These are phyloP conservation scores for Protobothrops mucrosquamatus DNA, from an alignment of 2,113 vertebrate genomes.

Conservation along the genomic window DNA sequence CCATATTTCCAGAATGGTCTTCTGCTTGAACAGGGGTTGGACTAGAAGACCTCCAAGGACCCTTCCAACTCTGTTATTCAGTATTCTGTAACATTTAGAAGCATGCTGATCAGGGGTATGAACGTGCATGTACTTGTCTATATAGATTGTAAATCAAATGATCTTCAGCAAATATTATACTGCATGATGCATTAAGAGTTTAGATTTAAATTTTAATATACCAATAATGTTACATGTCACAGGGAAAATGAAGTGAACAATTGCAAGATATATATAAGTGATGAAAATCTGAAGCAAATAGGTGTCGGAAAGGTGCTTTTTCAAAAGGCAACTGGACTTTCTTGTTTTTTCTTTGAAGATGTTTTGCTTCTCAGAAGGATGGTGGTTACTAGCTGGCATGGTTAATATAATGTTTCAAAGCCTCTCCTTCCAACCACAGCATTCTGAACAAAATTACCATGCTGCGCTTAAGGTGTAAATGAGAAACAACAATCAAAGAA, in stretches of 20 bases:
- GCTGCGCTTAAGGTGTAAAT: slow-evolving; percentile 28
- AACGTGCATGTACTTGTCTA: neutral
- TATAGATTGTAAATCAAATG: neutral
- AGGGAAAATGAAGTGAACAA: neutral
- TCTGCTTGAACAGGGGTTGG: neutral
- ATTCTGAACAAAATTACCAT: slow-evolving; percentile 8
- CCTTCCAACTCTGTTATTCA: neutral
- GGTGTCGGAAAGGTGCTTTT: neutral
- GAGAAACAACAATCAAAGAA: slow-evolving; percentile 27
- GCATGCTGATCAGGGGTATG: neutral
- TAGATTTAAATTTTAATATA: neutral
- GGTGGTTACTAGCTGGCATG: neutral
- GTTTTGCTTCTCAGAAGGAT: neutral
- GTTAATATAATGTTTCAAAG: neutral
- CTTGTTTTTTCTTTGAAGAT: neutral
- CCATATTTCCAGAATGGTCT: neutral
- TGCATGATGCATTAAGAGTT: neutral
- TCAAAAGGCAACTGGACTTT: neutral
- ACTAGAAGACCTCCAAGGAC: neutral
- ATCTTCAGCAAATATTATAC: neutral
- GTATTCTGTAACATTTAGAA: neutral
- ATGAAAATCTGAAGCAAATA: neutral
- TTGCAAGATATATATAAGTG: neutral
- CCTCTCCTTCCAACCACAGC: neutral
- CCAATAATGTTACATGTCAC: neutral